Evolutionary conservation across 2,113 vertebrate genomes (phyloP), one percentile per base, ranked within the genome.

Genomic region (Motacilla tschutschensis): DNA sequence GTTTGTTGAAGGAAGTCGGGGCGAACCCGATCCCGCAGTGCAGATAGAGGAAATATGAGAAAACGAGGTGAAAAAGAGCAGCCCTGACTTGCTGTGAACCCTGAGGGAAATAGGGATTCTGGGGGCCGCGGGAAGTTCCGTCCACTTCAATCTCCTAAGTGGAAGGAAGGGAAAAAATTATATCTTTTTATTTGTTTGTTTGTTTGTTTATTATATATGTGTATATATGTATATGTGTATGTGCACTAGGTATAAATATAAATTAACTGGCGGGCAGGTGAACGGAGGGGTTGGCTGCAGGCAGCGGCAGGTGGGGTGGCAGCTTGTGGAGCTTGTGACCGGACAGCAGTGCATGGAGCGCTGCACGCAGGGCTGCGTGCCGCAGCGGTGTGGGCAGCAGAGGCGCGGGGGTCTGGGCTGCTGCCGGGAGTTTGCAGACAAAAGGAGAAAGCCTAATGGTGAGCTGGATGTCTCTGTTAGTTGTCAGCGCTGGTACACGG

Each of bases 391-490:
- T 2, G 66, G 40, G 48, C 66, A 81, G 58, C 29, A 12, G 57
- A 48, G 57, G 73, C 41, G 35, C 14, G 35, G 41, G n/a, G 25
- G 17, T 79, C 41, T 5, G 51, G 6, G 15, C 44, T 57, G 71
- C 48, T 66, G 71, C 31, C 24, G 46, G 96, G 95, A 94, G 93
- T 92, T 85, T 93, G 95, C 79, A 97, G 97, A 98, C 97, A 98
- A 98, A 98, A 98, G 97, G 92, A 96, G 95, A 91, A 96, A 95
- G 97, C 96, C 97, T 95, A 94, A 96, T 96, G 97, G 97, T 96
- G 97, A 98, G 97, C 96, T 98, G 97, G 98, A 98, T 98, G 98
- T 98, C 98, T 99, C 98, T 99, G 98, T 98, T 98, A 98, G 97
- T 98, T 98, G 98, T 98, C 98, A 98, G 97, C 92, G 94, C 95